Percentiles rank a stretch among this genome's conserved stretches.
Evolutionary conservation across 2,113 vertebrate species (phyloP).

Genomic region (Petrocephalus zakoni): DNA sequence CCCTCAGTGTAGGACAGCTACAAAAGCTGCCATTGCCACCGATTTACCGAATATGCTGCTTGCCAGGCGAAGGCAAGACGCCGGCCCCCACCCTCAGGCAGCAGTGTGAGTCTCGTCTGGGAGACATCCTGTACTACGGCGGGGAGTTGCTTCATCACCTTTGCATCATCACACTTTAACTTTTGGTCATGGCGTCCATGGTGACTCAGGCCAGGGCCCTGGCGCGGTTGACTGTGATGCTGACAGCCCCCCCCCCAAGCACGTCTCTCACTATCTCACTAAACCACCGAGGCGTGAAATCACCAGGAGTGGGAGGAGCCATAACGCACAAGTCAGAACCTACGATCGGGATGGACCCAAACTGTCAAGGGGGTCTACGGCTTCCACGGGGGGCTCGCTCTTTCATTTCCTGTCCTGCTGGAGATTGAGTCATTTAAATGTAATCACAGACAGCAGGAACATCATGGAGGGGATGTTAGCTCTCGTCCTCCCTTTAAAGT

Average conservation of each 20-base stretch:
- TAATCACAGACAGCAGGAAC: not conserved
- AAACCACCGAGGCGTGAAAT: not conserved
- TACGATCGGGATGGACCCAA: not conserved
- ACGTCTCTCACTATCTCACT: not conserved
- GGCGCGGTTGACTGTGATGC: not conserved
- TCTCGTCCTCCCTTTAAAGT: not conserved
- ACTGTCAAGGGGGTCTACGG: not conserved
- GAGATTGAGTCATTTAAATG: conserved; percentile 6
- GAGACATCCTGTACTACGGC: not conserved
- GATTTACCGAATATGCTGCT: too few relatives aligned
- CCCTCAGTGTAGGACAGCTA: not conserved
- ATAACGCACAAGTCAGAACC: not conserved
- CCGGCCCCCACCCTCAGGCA: not conserved
- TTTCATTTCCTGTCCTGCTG: conserved; percentile 11
- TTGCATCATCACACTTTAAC: not conserved
- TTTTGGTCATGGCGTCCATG: not conserved
- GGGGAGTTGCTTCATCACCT: not conserved
- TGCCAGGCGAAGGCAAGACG: too few relatives aligned
- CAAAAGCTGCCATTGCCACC: too few relatives aligned
- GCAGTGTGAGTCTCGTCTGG: not conserved
- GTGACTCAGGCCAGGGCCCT: not conserved
- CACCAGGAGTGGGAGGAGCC: not conserved
- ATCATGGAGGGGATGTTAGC: not conserved
- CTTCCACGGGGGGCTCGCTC: not conserved
- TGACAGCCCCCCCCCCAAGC: not conserved